phyloP scores from a whole-genome alignment of 1,140 invertebrate species.

The Drosophila repleta region DNA sequence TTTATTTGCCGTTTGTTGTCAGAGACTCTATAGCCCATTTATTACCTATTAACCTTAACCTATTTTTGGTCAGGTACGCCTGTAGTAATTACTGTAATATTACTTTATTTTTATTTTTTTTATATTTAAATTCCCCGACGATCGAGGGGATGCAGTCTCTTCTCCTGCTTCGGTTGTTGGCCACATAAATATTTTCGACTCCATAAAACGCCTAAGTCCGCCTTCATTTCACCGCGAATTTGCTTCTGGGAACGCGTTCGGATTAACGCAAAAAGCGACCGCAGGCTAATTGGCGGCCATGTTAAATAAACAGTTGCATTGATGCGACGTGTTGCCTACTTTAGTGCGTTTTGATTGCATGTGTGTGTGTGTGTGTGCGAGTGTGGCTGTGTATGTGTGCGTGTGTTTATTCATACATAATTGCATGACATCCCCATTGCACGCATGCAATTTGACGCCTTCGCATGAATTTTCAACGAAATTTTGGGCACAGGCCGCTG shows the following conservation, averaged over 20 bases:
- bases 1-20: no score
- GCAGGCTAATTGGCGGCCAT: conserved; percentile 50
- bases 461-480: not conserved
- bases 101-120: no score
- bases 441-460: conserved; percentile 12
- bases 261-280: conserved; percentile 39
- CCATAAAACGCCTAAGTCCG: no score
- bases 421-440: conserved; percentile 20
- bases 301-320: conserved; percentile 53
- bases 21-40: no score
- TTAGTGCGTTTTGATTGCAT: conserved; percentile 26
- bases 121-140: no score
- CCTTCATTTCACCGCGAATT: not conserved
- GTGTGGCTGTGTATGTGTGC: conserved; percentile 19
- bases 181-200: no score
- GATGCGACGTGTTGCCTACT: conserved; percentile 30
- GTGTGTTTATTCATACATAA: conserved; percentile 30
- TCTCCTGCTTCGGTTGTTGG: no score
- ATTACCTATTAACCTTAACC: no score
- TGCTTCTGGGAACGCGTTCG: not conserved
- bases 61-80: no score
- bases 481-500: not conserved
- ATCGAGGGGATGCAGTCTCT: no score
- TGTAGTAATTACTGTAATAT: no score
- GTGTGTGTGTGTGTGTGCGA: conserved; percentile 11